Evolutionary conservation across 2,797 vertebrate genomes (phyloP).

Genomic region (Lutjanus argentimaculatus): DNA sequence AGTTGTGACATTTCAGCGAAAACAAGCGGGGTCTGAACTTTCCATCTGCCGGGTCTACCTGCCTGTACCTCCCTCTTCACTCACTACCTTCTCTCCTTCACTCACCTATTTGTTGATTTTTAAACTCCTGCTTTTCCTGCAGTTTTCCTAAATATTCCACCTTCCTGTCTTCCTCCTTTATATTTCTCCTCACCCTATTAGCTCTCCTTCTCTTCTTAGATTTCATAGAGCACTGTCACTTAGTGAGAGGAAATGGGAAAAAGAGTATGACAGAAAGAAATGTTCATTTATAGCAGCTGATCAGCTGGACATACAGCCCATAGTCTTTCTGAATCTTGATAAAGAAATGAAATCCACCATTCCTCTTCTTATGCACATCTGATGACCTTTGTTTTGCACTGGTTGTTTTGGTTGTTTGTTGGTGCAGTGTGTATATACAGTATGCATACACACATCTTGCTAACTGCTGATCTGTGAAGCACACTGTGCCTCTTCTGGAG

Average conservation of each 20-base stretch:
- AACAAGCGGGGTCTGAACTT: constrained; percentile 81
- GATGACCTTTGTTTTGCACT: not conserved
- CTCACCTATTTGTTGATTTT: constrained; percentile 39
- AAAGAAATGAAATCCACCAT: not conserved
- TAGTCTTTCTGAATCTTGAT: not conserved
- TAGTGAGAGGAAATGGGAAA: not conserved
- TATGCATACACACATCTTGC: not conserved
- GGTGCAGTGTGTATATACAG: not conserved
- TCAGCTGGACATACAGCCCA: not conserved
- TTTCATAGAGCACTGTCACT: not conserved
- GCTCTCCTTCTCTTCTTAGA: not conserved
- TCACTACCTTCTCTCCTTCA: constrained; percentile 39
- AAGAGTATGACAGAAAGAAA: not conserved
- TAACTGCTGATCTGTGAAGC: not conserved
- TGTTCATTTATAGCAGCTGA: not conserved
- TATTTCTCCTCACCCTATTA: constrained; percentile 49
- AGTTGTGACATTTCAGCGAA: constrained; percentile 85
- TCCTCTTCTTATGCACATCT: not conserved
- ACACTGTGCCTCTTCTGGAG: not conserved
- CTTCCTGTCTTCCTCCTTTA: constrained; percentile 30
- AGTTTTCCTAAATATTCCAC: constrained; percentile 42
- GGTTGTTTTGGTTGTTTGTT: constrained; percentile 1
- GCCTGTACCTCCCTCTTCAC: constrained; percentile 43
- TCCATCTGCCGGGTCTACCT: constrained; percentile 49
- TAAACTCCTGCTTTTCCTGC: constrained; percentile 40